Base-by-base conservation (phyloP, 1,140 invertebrate species). In the Euura saliciscinereae region DNA sequence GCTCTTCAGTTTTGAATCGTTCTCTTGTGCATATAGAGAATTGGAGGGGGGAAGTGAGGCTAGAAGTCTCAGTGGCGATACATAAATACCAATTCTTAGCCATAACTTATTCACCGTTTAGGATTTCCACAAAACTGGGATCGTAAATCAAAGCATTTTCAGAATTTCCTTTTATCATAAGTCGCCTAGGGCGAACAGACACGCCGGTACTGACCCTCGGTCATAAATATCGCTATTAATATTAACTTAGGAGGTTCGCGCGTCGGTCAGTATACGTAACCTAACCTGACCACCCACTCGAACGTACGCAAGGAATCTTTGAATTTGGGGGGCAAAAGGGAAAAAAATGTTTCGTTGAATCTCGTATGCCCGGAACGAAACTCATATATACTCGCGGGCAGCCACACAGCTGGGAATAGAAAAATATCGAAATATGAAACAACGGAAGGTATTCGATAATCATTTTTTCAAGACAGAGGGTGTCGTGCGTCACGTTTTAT, bases 391-490 rank as follows among this genome's bases (percentile, higher is more conserved):
- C 28, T 28, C 28, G 28, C 0, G 66, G 66, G 43, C 28, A 8
- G 51, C 51, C 8, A n/a, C 68, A 69, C 68, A 69, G 6, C 68
- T 69, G 68, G 68, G 68, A 69, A 69, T 69, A 44, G 68, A 59
- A n/a, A 59, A 1, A 28, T 28, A 28, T 1, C 28, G 28, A 28
- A 28, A 28, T 28, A 28, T 28, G 28, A 28, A 28, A 3, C 8
- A 59, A 4, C 51, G 28, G 51, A n/a, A 59, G 13, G 0, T 59
- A 6, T 59, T 59, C 3, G 51, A 59, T 8, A 59, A 11, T 59
- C 51, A 8, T 59, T n/a, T n/a, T 28, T 1, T 28, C 28, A 28
- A 59, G 51, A 11, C 51, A n/a, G 8, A 6, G 51, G 51, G 8
- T 59, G 51, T 59, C 51, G 51, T 59, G 51, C 51, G 51, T 59